phyloP scores from a whole-genome alignment of 2,113 vertebrate genomes.

The Pholis gunnellus region DNA sequence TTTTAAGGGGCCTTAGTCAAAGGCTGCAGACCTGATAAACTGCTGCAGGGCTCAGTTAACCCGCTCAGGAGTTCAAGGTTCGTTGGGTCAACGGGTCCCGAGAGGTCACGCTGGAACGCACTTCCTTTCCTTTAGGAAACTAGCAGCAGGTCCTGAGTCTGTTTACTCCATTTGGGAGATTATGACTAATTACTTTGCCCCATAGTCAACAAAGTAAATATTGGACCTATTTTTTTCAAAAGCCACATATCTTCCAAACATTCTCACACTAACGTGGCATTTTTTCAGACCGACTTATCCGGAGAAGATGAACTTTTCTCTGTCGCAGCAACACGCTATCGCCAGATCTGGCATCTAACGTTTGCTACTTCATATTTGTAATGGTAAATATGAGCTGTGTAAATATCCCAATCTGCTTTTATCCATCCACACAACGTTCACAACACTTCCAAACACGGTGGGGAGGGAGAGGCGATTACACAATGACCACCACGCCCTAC shows the following conservation, averaged over 20 bases:
- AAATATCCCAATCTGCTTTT: background rate
- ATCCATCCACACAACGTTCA: too few species aligned
- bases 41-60: slow-evolving; percentile 56
- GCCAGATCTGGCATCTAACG: background rate
- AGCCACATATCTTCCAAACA: background rate
- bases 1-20: slow-evolving; percentile 50
- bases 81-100: slow-evolving; percentile 35
- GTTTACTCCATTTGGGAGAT: background rate
- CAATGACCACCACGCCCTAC: background rate
- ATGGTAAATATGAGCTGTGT: background rate
- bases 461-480: background rate
- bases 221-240: background rate
- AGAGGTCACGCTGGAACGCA: slow-evolving; percentile 62
- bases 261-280: background rate
- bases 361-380: background rate
- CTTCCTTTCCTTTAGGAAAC: background rate
- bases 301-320: background rate
- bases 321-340: background rate
- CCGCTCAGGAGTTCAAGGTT: slow-evolving; percentile 43
- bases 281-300: background rate
- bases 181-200: background rate
- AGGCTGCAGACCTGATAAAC: slow-evolving; percentile 44
- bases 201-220: background rate
- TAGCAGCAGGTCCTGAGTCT: background rate
- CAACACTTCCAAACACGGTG: too few species aligned